A percentile compares a stretch with the other conserved stretches of the same genome.
Conservation (phyloP, 2,888 invertebrate species). For the Brachyptera risi region DNA sequence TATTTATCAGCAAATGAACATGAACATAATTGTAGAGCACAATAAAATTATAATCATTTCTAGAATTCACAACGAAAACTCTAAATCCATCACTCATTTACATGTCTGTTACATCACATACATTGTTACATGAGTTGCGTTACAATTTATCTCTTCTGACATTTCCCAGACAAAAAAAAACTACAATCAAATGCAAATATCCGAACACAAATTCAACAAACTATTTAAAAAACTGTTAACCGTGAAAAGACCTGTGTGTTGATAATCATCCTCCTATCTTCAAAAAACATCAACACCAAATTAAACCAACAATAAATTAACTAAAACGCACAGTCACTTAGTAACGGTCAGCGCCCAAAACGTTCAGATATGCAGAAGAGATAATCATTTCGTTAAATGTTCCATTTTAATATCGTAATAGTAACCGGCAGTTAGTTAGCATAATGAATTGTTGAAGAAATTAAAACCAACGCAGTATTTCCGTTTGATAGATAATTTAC, state of each 20-base stretch:
- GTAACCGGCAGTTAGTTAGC: conserved; percentile 1
- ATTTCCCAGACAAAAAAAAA: too few relatives aligned
- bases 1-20: too few relatives aligned
- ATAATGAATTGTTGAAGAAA: conserved; percentile 10
- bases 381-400: not conserved
- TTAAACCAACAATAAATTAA: conserved; percentile 6
- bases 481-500: not conserved
- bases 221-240: not conserved
- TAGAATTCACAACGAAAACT: too few relatives aligned
- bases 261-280: conserved; percentile 4
- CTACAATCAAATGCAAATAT: not conserved
- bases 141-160: too few relatives aligned
- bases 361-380: not conserved
- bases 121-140: too few relatives aligned
- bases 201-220: not conserved
- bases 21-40: too few relatives aligned
- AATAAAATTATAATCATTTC: too few relatives aligned
- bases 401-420: conserved; percentile 2
- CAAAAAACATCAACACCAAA: conserved; percentile 10
- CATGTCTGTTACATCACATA: too few relatives aligned
- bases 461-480: not conserved
- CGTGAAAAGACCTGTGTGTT: conserved; percentile 5
- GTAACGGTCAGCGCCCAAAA: not conserved
- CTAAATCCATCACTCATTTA: too few relatives aligned
- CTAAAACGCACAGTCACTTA: not conserved